These are phyloP conservation scores for Percopsis transmontana DNA, from an alignment of 2,113 vertebrate species.

Conservation along the genomic window DNA sequence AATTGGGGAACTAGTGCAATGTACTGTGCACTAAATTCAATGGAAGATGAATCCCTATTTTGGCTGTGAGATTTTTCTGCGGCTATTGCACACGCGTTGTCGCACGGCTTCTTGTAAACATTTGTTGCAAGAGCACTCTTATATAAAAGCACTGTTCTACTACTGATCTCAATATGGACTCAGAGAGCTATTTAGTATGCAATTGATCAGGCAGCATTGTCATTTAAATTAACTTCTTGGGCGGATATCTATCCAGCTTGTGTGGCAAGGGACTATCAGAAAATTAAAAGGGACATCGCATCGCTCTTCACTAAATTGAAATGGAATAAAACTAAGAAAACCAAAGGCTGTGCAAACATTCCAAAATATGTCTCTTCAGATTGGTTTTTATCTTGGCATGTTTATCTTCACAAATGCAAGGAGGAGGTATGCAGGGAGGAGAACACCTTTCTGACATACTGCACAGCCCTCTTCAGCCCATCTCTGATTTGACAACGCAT, in stretches of 20 bases:
- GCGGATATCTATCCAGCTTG: slow-evolving; percentile 63
- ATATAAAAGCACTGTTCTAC: slow-evolving; percentile 40
- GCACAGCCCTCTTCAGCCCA: slow-evolving; percentile 2
- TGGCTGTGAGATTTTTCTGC: slow-evolving; percentile 31
- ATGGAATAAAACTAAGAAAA: slow-evolving; percentile 51
- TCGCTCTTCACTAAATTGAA: slow-evolving; percentile 52
- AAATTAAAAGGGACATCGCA: slow-evolving; percentile 63
- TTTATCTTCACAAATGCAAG: slow-evolving; percentile 39
- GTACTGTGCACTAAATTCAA: slow-evolving; percentile 14
- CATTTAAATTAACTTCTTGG: slow-evolving; percentile 72
- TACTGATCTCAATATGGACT: slow-evolving; percentile 44
- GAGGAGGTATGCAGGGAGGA: neutral
- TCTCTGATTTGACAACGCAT: slow-evolving; percentile 30
- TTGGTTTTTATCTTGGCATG: slow-evolving; percentile 31
- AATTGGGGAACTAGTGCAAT: slow-evolving; percentile 2
- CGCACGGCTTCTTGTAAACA: slow-evolving; percentile 49
- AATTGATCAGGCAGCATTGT: slow-evolving; percentile 64
- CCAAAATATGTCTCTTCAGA: slow-evolving; percentile 48
- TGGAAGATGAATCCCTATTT: slow-evolving; percentile 19
- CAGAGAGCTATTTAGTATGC: slow-evolving; percentile 69
- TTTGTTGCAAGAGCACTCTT: slow-evolving; percentile 37
- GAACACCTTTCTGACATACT: neutral
- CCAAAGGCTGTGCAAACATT: slow-evolving; percentile 37
- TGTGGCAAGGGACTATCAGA: slow-evolving; percentile 66
- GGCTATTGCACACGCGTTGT: slow-evolving; percentile 22